phyloP scores from a whole-genome alignment of 2,888 invertebrate species.

The Cephus nigrinus region DNA sequence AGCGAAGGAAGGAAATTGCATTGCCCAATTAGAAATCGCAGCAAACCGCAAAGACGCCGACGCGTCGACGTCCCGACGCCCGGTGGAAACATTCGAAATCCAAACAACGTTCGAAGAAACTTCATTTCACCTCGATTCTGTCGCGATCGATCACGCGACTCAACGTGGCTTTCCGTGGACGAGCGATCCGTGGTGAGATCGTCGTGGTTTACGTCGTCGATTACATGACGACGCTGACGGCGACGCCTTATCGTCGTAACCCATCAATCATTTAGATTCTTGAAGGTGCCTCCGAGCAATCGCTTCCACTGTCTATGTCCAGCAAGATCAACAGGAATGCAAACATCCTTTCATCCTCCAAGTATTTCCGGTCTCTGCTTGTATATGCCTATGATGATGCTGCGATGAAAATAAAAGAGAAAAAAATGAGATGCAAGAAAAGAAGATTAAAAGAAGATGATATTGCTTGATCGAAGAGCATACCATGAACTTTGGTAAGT shows the following conservation, averaged over 20 bases:
- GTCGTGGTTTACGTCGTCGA: neutral
- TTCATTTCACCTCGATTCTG: neutral
- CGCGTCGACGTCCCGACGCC: slow-evolving; percentile 4
- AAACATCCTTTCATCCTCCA: neutral
- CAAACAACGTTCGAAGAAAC: neutral
- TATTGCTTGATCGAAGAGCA: neutral
- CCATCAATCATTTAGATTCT: neutral
- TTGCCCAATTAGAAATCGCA: slow-evolving; percentile 49
- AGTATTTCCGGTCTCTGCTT: neutral
- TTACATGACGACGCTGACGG: neutral
- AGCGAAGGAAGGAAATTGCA: slow-evolving; percentile 48
- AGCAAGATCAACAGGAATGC: neutral
- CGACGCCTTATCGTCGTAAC: neutral
- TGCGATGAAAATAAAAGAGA: neutral
- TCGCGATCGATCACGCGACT: neutral
- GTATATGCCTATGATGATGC: neutral
- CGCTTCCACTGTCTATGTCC: neutral
- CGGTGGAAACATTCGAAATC: neutral
- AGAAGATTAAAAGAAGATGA: neutral
- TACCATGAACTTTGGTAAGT: neutral
- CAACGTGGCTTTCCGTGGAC: too few species aligned
- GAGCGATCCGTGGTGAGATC: neutral
- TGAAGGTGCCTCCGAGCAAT: neutral
- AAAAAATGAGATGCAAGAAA: neutral
- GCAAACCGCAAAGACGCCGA: slow-evolving; percentile 34